phyloP scores from a whole-genome alignment of 2,113 vertebrate genomes.

The Rhinopomastus cyanomelas region DNA sequence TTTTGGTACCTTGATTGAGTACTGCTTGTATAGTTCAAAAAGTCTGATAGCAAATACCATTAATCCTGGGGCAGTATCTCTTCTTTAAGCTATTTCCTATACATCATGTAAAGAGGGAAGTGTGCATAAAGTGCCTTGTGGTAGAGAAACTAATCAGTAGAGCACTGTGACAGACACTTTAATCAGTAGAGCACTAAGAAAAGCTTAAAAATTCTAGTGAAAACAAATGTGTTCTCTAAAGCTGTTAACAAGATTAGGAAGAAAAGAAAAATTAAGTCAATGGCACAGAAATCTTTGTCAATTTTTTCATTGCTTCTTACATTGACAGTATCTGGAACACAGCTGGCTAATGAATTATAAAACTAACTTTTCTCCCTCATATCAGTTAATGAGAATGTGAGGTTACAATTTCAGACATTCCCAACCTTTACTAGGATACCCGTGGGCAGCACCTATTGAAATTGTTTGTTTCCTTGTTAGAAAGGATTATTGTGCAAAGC shows the following conservation, averaged over 20 bases:
- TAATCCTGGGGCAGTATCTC: background rate
- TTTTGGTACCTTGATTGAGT: background rate
- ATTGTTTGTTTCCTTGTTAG: background rate
- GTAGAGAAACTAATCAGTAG: background rate
- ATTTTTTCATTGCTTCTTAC: background rate
- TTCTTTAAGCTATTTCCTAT: background rate
- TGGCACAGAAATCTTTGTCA: background rate
- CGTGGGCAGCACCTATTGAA: constrained; percentile 17
- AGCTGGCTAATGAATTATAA: background rate
- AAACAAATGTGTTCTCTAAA: background rate
- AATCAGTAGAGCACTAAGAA: background rate
- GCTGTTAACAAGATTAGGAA: background rate
- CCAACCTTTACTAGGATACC: background rate
- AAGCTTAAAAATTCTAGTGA: background rate
- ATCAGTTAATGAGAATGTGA: background rate
- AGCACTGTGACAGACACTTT: no score
- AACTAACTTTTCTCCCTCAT: background rate
- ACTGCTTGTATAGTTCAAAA: background rate
- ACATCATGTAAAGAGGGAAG: background rate
- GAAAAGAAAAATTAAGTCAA: background rate
- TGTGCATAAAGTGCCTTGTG: background rate
- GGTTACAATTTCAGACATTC: background rate
- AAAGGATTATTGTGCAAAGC: constrained; percentile 47
- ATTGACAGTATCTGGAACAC: background rate
- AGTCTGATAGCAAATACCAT: background rate